Base-by-base conservation (phyloP, 2,797 vertebrate species). In the Arnoldichthys spilopterus region DNA sequence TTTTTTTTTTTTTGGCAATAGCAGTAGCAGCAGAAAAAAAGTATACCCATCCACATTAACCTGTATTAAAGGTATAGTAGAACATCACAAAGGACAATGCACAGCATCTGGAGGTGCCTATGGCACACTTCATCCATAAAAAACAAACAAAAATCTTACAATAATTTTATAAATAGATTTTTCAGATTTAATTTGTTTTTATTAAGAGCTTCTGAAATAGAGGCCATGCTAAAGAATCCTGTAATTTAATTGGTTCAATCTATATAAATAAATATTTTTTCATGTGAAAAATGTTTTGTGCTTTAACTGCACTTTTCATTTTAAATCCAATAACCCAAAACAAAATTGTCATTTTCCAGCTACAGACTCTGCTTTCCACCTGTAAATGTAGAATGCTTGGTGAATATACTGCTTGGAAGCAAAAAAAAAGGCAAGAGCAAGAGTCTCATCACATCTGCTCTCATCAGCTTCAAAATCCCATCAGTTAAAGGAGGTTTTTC, bases 381-480 rank as follows among this genome's bases (percentile, higher is more conserved):
- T 22, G 18, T 37, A n/a, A 24, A 43, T n/a, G n/a, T n/a, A n/a
- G 12, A 43, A 43, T 43, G 32, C n/a, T n/a, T n/a, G n/a, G n/a
- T n/a, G n/a, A n/a, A n/a, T n/a, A n/a, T n/a, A n/a, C 64, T 24
- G 16, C 40, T 45, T 67, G 24, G 40, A 67, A 24, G 11, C 2
- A 22, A 67, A 47, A 67, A 26, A 67, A 67, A 47, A 45, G 64
- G 37, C 16, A 16, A 64, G 62, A 67, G 40, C 37, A 67, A 45
- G n/a, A 67, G 30, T 63, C 61, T 67, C 49, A 70, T 32, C 47
- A 28, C 64, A 45, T 22, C 40, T 64, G 62, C 34, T 37, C 32
- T 64, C 20, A 67, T 67, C 64, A 67, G 22, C 64, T 45, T 67
- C 64, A 67, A 67, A 45, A 43, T 28, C 34, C 62, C 37, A 24